These are phyloP conservation scores for Halcyon chelicuti DNA, from an alignment of 2,797 vertebrate genomes.

Conservation along the genomic window DNA sequence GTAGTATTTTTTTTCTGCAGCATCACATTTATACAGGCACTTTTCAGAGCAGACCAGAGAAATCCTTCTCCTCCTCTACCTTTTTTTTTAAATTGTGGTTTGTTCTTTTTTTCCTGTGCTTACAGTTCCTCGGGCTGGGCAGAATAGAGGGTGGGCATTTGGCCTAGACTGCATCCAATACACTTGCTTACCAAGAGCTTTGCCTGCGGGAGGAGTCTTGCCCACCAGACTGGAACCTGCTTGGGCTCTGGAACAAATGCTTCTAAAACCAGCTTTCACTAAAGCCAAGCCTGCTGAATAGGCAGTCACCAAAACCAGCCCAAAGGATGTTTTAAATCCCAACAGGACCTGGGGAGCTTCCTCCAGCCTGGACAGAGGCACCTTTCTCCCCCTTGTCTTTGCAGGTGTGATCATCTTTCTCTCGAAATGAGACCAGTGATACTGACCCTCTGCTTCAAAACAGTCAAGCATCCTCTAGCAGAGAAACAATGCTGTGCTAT, in stretches of 20 bases:
- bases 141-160: not conserved
- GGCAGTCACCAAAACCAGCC: not conserved
- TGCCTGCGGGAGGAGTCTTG: rapidly evolving
- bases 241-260: not conserved
- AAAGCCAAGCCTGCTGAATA: not conserved
- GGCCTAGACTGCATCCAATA: not conserved
- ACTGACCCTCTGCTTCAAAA: not conserved
- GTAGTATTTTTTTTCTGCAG: not conserved
- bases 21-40: not conserved
- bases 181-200: not conserved
- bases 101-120: not conserved
- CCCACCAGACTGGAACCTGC: not conserved
- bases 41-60: not conserved
- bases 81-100: not conserved
- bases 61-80: not conserved
- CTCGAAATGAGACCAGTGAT: not conserved
- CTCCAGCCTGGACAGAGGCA: rapidly evolving
- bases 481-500: rapidly evolving
- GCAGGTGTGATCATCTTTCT: not conserved
- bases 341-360: rapidly evolving
- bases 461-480: not conserved
- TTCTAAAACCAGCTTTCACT: not conserved
- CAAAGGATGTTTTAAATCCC: not conserved
- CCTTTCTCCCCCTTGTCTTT: not conserved
- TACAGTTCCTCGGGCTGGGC: not conserved